These are phyloP conservation scores for Gallinago solitaria DNA, from an alignment of 2,797 vertebrate species.

Conservation along the genomic window DNA sequence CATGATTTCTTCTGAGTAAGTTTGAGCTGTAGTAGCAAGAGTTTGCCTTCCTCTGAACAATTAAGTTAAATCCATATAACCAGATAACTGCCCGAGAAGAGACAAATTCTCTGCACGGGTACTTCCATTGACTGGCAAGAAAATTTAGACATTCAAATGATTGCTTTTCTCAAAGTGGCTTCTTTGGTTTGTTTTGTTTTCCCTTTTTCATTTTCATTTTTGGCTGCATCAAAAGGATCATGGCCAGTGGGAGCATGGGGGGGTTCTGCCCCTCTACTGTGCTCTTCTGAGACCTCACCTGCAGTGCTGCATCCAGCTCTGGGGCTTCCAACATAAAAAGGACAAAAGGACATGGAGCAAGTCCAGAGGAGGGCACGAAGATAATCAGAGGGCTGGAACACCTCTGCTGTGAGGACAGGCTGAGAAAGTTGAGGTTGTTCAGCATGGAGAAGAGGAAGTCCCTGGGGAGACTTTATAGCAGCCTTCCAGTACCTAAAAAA, in stretches of 20 bases:
- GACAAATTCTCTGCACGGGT: background rate
- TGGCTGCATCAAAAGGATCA: background rate
- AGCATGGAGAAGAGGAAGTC: background rate
- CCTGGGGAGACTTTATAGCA: background rate
- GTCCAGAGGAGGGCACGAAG: background rate
- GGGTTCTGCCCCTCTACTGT: background rate
- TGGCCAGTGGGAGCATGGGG: background rate
- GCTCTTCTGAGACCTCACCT: background rate
- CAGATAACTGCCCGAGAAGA: background rate
- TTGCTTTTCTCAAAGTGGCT: background rate
- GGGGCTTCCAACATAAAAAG: background rate
- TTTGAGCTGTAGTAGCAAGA: background rate
- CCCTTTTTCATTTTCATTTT: background rate
- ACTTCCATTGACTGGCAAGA: background rate
- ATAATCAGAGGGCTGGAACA: background rate
- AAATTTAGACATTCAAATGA: background rate
- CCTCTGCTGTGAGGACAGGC: background rate
- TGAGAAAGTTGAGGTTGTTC: background rate
- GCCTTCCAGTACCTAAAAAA: background rate
- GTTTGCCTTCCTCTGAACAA: background rate
- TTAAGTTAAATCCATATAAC: background rate
- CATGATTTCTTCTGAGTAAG: background rate
- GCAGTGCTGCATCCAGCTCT: background rate
- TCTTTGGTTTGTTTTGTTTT: background rate
- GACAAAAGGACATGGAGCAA: background rate